Conservation (phyloP, 2,113 vertebrate genomes). For the Marcusenius ussheri region DNA sequence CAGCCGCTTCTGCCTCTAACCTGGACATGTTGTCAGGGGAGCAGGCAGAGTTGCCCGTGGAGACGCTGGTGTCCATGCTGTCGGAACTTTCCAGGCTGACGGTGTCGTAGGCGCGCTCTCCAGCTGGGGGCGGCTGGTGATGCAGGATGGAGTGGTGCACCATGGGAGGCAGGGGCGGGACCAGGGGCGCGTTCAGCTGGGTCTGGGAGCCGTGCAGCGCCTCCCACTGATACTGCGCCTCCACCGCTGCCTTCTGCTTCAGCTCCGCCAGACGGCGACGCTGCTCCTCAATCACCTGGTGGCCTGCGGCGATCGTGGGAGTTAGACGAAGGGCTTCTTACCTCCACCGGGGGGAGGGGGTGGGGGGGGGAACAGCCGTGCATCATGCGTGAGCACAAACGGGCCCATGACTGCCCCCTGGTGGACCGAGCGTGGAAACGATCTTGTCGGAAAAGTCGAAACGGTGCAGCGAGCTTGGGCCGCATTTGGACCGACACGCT, state of each 20-base stretch:
- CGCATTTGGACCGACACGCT: not conserved
- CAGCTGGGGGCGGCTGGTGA: slow-evolving; percentile 69
- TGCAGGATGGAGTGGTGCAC: slow-evolving; percentile 84
- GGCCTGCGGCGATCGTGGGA: slow-evolving; percentile 60
- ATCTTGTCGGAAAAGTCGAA: too few species aligned
- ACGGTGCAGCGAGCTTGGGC: not conserved
- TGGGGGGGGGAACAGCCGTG: not conserved
- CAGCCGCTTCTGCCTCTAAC: slow-evolving; percentile 43
- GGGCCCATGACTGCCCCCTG: not conserved
- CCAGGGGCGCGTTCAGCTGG: slow-evolving; percentile 46
- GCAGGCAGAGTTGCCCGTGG: slow-evolving; percentile 82
- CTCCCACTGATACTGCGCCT: slow-evolving; percentile 94
- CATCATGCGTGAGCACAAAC: not conserved
- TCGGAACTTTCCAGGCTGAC: slow-evolving; percentile 96
- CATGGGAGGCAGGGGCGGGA: slow-evolving; percentile 48
- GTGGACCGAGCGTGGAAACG: too few species aligned
- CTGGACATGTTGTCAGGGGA: slow-evolving; percentile 82
- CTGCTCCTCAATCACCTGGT: slow-evolving; percentile 93
- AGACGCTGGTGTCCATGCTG: slow-evolving; percentile 94
- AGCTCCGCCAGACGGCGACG: slow-evolving; percentile 82
- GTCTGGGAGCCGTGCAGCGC: slow-evolving; percentile 69
- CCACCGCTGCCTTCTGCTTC: slow-evolving; percentile 81
- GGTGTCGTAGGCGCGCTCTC: slow-evolving; percentile 78
- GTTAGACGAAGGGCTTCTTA: not conserved
- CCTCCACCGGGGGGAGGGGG: not conserved